These are phyloP conservation scores for Imbricaverruca yamaguchii DNA, from an alignment of 2,888 invertebrate species.

Conservation along the genomic window DNA sequence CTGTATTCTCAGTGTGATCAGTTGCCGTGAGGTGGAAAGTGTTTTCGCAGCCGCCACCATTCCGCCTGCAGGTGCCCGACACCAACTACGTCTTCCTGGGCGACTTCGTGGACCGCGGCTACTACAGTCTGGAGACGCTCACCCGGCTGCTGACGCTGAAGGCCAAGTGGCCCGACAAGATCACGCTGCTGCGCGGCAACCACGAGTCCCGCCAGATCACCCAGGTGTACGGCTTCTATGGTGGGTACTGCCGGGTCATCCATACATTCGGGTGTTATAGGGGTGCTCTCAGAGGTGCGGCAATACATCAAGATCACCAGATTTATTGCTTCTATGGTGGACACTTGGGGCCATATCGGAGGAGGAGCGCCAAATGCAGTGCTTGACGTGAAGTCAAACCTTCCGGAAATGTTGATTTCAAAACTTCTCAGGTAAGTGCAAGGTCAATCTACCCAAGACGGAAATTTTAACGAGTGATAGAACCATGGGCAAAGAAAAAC, in stretches of 20 bases:
- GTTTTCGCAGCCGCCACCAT: too few relatives aligned
- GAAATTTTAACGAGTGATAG: too few relatives aligned
- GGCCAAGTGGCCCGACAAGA: conserved; percentile 79
- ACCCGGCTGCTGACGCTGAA: conserved; percentile 84
- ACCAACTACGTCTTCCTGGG: conserved; percentile 96
- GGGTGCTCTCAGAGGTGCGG: background rate
- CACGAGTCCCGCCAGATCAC: conserved; percentile 99
- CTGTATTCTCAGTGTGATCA: too few relatives aligned
- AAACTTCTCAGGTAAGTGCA: too few relatives aligned
- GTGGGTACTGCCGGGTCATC: conserved; percentile 40
- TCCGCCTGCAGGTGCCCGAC: conserved; percentile 59
- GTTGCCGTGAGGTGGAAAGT: too few relatives aligned
- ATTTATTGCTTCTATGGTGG: too few relatives aligned
- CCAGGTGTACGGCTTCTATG: conserved; percentile 97
- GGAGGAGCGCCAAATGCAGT: background rate
- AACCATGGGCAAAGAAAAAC: too few relatives aligned
- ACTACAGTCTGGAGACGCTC: conserved; percentile 91
- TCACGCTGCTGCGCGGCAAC: conserved; percentile 90
- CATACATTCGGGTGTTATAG: too few relatives aligned
- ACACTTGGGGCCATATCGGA: background rate
- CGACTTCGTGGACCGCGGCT: conserved; percentile 93
- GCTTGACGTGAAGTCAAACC: conserved; percentile 90
- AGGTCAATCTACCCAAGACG: too few relatives aligned
- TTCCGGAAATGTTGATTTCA: conserved; percentile 85
- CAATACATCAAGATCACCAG: too few relatives aligned